A percentile compares a stretch with the other conserved stretches of the same genome.
Conservation (phyloP, 2,888 invertebrate species). For the Ochlodes sylvanus region DNA sequence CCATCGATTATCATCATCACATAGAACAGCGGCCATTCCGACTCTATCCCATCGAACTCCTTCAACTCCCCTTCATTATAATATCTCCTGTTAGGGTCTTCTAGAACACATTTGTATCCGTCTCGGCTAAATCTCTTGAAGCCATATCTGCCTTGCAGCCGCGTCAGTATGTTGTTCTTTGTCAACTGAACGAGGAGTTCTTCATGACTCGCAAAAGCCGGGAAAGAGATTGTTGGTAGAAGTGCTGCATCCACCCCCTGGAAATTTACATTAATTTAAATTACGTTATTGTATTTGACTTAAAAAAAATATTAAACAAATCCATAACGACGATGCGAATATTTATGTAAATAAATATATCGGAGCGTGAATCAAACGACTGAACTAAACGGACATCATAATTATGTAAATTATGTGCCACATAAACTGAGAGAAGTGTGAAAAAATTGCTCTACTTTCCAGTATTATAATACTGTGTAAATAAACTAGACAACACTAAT, state of each 20-base stretch:
- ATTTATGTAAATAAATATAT: too few species aligned
- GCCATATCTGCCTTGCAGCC: slow-evolving; percentile 95
- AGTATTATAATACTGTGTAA: too few species aligned
- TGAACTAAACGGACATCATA: too few species aligned
- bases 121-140: slow-evolving; percentile 97
- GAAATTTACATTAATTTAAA: slow-evolving; percentile 44
- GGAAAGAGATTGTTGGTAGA: slow-evolving; percentile 97
- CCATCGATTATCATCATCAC: slow-evolving; percentile 98
- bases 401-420: too few species aligned
- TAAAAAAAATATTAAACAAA: too few species aligned
- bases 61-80: slow-evolving; percentile 97
- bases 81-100: slow-evolving; percentile 91
- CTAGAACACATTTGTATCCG: slow-evolving; percentile 95
- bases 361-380: too few species aligned
- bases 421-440: too few species aligned
- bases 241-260: slow-evolving; percentile 97
- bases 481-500: too few species aligned
- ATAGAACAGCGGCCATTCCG: slow-evolving; percentile 99
- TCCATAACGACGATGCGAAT: too few species aligned
- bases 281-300: neutral
- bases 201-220: slow-evolving; percentile 99
- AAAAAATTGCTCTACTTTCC: too few species aligned
- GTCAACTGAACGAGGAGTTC: slow-evolving; percentile 94
- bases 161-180: slow-evolving; percentile 92
- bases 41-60: slow-evolving; percentile 97